These are phyloP conservation scores for Luehdorfia chinensis DNA, from an alignment of 1,140 invertebrate species.

Conservation along the genomic window DNA sequence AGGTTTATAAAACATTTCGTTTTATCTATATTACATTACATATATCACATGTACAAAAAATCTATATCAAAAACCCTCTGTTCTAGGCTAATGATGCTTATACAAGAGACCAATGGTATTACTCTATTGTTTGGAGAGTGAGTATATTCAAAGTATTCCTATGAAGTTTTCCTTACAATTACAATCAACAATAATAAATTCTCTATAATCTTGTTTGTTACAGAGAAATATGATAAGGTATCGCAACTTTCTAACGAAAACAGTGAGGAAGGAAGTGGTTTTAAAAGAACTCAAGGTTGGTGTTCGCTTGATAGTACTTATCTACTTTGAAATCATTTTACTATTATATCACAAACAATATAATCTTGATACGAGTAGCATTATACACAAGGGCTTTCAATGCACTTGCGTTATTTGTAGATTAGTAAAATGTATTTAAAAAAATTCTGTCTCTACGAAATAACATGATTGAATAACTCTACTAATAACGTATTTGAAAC, in stretches of 20 bases:
- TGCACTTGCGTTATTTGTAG: no score
- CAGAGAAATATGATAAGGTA: slow-evolving; percentile 90
- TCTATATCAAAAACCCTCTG: slow-evolving; percentile 55
- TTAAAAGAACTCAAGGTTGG: slow-evolving; percentile 87
- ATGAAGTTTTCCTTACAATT: slow-evolving; percentile 12
- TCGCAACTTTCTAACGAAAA: slow-evolving; percentile 83
- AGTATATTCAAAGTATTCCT: slow-evolving; percentile 34
- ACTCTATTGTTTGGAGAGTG: slow-evolving; percentile 92
- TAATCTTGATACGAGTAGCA: no score
- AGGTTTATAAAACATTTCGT: slow-evolving; percentile 50
- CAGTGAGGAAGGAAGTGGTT: slow-evolving; percentile 85
- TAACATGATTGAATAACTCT: no score
- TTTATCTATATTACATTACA: not conserved
- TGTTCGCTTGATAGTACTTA: slow-evolving; percentile 24
- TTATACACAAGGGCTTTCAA: no score
- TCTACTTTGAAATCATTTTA: slow-evolving; percentile 3
- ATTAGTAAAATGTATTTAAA: no score
- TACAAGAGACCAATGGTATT: slow-evolving; percentile 90
- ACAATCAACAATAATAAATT: not conserved
- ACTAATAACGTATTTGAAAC: no score
- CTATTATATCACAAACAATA: not conserved
- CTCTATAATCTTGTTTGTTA: slow-evolving; percentile 40
- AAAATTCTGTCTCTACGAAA: no score
- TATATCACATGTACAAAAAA: slow-evolving; percentile 2
- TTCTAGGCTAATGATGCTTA: slow-evolving; percentile 86